These are phyloP conservation scores for Astyanax mexicanus DNA, from an alignment of 2,797 vertebrate species.

Conservation along the genomic window DNA sequence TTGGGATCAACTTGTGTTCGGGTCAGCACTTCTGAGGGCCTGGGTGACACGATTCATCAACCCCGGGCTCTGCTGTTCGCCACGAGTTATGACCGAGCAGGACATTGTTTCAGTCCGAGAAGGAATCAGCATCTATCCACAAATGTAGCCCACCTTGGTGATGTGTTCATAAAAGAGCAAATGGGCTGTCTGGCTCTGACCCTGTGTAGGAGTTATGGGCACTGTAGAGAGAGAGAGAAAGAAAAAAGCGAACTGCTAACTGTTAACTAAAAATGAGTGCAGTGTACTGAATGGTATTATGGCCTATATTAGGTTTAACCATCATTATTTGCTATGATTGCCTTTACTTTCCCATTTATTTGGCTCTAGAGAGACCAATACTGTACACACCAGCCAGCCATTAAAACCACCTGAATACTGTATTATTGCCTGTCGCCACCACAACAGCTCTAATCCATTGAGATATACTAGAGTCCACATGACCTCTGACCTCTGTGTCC, in stretches of 20 bases:
- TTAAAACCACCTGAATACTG: too few species aligned
- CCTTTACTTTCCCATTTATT: not conserved
- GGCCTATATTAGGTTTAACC: not conserved
- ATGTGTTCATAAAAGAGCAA: conserved; percentile 62
- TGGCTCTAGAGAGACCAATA: not conserved
- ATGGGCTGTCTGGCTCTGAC: conserved; percentile 42
- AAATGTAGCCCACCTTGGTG: conserved; percentile 51
- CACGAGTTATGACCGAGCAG: conserved; percentile 65
- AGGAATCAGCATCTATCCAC: conserved; percentile 44
- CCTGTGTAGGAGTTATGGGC: conserved; percentile 41
- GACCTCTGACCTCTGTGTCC: too few species aligned
- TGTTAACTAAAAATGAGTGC: conserved; percentile 30
- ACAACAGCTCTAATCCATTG: too few species aligned
- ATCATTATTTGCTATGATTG: not conserved
- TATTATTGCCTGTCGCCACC: too few species aligned
- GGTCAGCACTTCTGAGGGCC: conserved; percentile 77
- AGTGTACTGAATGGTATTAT: not conserved
- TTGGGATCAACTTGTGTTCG: conserved; percentile 61
- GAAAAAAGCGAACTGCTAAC: not conserved
- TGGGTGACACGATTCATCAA: conserved; percentile 71
- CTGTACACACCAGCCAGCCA: not conserved
- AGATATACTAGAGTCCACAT: too few species aligned
- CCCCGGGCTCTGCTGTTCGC: conserved; percentile 59
- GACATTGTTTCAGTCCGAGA: conserved; percentile 55
- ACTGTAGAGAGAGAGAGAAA: conserved; percentile 9